A percentile compares a stretch with the other conserved stretches of the same genome.
These are phyloP conservation scores for Amiota minor DNA, from an alignment of 2,888 invertebrate genomes.

Conservation along the genomic window DNA sequence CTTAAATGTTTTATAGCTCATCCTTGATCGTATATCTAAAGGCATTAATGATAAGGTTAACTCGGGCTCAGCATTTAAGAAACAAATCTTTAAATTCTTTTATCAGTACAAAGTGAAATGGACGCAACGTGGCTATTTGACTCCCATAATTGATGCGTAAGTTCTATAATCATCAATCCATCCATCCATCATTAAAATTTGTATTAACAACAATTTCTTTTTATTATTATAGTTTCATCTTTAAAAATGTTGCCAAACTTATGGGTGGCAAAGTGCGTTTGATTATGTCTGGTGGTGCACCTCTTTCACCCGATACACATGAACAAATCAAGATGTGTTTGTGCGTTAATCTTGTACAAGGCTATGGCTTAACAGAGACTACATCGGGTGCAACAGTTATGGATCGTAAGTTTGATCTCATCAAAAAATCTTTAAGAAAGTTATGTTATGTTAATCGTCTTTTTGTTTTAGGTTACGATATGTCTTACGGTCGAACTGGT, in stretches of 20 bases:
- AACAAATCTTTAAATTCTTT: conserved; percentile 93
- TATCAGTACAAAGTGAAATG: conserved; percentile 93
- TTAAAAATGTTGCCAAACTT: conserved; percentile 76
- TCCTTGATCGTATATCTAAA: conserved; percentile 97
- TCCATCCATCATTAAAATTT: background rate
- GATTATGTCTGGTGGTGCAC: conserved; percentile 95
- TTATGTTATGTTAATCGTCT: background rate
- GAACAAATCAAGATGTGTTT: conserved; percentile 93
- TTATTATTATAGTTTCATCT: conserved; percentile 63
- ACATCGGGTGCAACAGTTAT: conserved; percentile 93
- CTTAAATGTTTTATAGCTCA: conserved; percentile 78
- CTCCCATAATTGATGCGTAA: conserved; percentile 83
- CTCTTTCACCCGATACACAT: conserved; percentile 95
- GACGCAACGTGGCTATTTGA: conserved; percentile 86
- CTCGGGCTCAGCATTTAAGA: conserved; percentile 84
- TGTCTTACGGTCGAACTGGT: conserved; percentile 85
- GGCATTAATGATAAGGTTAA: conserved; percentile 95
- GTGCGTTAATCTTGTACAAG: conserved; percentile 91
- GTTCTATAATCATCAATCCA: conserved; percentile 30
- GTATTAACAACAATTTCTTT: background rate
- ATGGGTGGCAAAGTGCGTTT: conserved; percentile 92
- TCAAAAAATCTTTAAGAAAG: background rate
- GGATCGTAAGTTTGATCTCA: conserved; percentile 77
- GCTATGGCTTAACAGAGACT: conserved; percentile 98
- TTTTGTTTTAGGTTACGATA: conserved; percentile 72